Conservation (phyloP, 2,888 invertebrate genomes). For the Pseudococcus viburni region DNA sequence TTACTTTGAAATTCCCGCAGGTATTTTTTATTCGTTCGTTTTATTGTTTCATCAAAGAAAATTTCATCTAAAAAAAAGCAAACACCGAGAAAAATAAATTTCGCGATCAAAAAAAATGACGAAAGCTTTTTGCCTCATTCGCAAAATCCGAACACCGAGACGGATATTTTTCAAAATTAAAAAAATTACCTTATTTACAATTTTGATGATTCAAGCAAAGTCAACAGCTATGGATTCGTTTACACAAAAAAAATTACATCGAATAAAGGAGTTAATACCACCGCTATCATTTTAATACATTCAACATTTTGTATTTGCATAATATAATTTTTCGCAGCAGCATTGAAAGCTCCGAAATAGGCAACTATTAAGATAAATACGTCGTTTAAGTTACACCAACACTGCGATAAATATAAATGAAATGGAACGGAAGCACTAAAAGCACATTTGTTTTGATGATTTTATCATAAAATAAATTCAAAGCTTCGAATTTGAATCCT, state of each 20-base stretch:
- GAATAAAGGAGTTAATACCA: not conserved
- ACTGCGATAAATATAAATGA: conserved; percentile 7
- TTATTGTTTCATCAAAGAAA: too few species aligned
- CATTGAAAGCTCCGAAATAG: not conserved
- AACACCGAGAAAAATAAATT: not conserved
- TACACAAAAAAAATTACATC: not conserved
- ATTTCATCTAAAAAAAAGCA: too few species aligned
- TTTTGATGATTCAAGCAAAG: not conserved
- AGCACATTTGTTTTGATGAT: conserved; percentile 37
- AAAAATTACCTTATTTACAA: conserved; percentile 1
- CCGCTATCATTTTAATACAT: not conserved
- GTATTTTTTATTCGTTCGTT: too few species aligned
- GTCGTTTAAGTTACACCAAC: not conserved
- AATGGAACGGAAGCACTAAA: conserved; percentile 21
- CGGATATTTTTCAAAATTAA: not conserved
- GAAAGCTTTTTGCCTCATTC: not conserved
- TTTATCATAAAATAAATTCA: not conserved
- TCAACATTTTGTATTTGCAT: conserved; percentile 15
- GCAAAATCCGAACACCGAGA: not conserved
- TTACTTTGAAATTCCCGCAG: too few species aligned
- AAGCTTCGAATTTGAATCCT: not conserved
- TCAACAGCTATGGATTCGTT: not conserved
- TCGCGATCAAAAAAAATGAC: not conserved
- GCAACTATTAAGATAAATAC: conserved; percentile 37
- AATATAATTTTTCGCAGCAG: not conserved